phyloP scores from a whole-genome alignment of 2,113 vertebrate species.

The Glaucomys volans region DNA sequence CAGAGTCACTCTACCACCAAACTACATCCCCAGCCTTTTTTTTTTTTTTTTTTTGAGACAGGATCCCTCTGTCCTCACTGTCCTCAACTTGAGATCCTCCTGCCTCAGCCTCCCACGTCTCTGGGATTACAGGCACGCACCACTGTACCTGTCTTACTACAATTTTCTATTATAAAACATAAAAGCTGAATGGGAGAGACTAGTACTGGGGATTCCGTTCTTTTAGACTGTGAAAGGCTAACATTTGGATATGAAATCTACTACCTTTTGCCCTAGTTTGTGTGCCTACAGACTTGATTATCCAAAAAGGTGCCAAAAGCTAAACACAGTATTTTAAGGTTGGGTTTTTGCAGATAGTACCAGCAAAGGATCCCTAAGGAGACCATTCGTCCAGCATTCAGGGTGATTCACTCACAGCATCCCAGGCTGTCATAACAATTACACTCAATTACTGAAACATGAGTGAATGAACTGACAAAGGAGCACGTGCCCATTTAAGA shows the following conservation, averaged over 20 bases:
- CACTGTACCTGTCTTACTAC: background rate
- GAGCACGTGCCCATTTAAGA: background rate
- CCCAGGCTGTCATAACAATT: background rate
- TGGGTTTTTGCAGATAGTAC: background rate
- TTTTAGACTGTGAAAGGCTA: background rate
- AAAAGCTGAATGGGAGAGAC: background rate
- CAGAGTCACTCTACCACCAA: too few relatives aligned
- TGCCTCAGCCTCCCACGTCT: too few relatives aligned
- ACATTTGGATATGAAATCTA: background rate
- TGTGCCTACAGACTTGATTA: background rate
- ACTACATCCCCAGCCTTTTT: too few relatives aligned
- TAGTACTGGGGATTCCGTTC: background rate
- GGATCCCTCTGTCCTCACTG: too few relatives aligned
- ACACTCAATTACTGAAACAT: background rate
- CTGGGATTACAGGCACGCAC: too few relatives aligned
- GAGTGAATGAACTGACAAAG: background rate
- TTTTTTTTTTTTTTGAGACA: too few relatives aligned
- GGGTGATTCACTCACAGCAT: fast-evolving
- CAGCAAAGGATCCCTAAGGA: too few relatives aligned
- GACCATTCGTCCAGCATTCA: fast-evolving
- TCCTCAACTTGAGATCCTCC: too few relatives aligned
- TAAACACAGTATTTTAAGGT: background rate
- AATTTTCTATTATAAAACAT: background rate
- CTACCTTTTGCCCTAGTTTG: background rate
- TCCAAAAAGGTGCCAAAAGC: background rate